Evolutionary conservation across 2,113 vertebrate genomes (phyloP).

Genomic region (Paramormyrops kingsleyae): DNA sequence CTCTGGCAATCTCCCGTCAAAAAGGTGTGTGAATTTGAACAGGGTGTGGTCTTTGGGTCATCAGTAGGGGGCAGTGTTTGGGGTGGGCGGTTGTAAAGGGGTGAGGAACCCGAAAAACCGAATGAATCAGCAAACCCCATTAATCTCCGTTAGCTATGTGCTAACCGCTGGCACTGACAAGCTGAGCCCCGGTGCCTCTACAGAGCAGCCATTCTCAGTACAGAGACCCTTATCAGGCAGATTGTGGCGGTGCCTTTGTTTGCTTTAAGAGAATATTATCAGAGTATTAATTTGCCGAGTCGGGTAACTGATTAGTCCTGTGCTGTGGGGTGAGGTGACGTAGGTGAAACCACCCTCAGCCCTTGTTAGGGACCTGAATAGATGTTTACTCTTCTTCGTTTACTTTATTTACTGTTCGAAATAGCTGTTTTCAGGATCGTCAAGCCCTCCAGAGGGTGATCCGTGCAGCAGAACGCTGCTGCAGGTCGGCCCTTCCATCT

Average conservation of each 20-base stretch:
- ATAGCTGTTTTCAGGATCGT: no score
- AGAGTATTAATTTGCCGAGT: background rate
- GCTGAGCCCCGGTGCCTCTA: background rate
- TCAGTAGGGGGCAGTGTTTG: background rate
- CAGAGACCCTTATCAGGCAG: background rate
- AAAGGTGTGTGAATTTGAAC: background rate
- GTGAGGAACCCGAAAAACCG: background rate
- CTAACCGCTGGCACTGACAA: background rate
- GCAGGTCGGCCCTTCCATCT: no score
- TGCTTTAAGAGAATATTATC: background rate
- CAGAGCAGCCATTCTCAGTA: background rate
- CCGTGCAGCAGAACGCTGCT: no score
- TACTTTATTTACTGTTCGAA: no score
- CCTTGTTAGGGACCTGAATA: background rate
- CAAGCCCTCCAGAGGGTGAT: no score
- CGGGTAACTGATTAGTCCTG: constrained; percentile 15
- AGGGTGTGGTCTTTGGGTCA: background rate
- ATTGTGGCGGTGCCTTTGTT: constrained; percentile 16
- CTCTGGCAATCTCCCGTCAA: background rate
- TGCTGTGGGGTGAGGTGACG: background rate
- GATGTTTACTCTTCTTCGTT: background rate
- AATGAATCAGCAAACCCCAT: background rate
- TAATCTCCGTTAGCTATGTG: background rate
- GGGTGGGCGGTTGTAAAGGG: background rate
- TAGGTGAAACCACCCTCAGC: background rate